A percentile compares a stretch with the other conserved stretches of the same genome.
Conservation (phyloP, 2,113 vertebrate genomes). For the Megaceryle maxima region DNA sequence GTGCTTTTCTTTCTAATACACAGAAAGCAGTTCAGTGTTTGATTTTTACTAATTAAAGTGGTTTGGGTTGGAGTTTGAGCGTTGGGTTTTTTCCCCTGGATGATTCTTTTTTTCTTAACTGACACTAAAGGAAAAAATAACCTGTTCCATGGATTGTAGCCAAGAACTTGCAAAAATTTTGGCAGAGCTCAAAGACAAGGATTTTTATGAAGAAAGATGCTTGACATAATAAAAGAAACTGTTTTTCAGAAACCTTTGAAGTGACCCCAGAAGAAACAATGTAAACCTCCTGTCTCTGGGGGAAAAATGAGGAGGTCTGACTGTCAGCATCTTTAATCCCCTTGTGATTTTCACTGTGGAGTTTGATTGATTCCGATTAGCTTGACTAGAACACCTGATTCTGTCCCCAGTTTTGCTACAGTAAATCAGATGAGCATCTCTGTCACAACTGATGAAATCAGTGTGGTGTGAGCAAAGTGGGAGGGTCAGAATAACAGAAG, state of each 20-base stretch:
- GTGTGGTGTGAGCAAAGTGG: not conserved
- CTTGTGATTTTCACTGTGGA: not conserved
- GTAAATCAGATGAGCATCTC: constrained; percentile 1
- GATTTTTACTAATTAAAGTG: not conserved
- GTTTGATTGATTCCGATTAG: constrained; percentile 27
- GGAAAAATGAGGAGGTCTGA: constrained; percentile 14
- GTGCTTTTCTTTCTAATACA: not conserved
- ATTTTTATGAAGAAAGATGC: constrained; percentile 27
- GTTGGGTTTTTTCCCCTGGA: not conserved
- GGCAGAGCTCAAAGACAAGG: not conserved
- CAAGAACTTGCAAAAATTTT: constrained; percentile 13
- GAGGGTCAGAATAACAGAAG: not conserved
- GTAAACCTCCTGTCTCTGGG: constrained; percentile 4
- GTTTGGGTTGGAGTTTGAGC: not conserved
- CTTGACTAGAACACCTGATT: constrained; percentile 16
- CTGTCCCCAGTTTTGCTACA: not conserved
- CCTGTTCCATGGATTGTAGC: not conserved
- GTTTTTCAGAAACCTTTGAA: not conserved
- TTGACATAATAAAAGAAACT: not conserved
- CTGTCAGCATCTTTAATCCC: constrained; percentile 7
- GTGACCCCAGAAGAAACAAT: constrained; percentile 5
- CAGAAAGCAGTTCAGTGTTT: not conserved
- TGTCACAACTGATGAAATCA: not conserved
- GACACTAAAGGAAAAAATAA: not conserved
- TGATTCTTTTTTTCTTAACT: not conserved